Evolutionary conservation across 2,797 vertebrate genomes (phyloP), one percentile per base, ranked within the genome.

Genomic region (Malurus leucopterus): DNA sequence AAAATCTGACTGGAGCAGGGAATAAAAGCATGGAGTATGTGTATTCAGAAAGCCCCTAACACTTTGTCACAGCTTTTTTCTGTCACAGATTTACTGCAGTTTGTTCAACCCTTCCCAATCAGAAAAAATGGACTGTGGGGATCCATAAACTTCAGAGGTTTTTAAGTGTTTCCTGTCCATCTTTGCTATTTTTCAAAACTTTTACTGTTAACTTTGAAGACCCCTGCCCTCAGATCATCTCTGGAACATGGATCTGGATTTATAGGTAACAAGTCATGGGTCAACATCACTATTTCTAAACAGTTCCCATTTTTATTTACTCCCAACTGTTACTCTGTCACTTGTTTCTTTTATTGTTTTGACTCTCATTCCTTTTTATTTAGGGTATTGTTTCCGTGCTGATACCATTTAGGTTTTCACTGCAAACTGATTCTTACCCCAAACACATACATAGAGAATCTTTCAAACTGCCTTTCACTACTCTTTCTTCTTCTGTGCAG

Each of bases 51-150:
- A 73, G 27, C 3, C 6, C 15, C 17, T 30, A 70, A 18, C 6
- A 53, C 22, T 72, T 53, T 38, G 6, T 57, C 14, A 38, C 14
- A 8, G 4, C 0, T 18, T 59, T 69, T 57, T 85, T 24, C 20
- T 1, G 1, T 32, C 36, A 27, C 0, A 0, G 20, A 43, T 41
- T 62, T 70, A 40, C n/a, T 62, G 13, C 12, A n/a, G 15, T 38
- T 64, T 69, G 6, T 49, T 73, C 26, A 77, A 3, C 0, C 9
- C 4, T 19, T 46, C 15, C 27, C 18, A 6, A 18, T 4, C 12
- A 77, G 24, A 84, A 74, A 68, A 59, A 63, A 18, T 12, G 27
- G 19, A 51, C 41, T 41, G 8, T n/a, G 8, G 6, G 7, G 6
- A 59, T 43, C 32, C 29, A 77, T 29, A 54, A 69, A 46, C 2